Conservation (phyloP, 2,888 invertebrate species). For the Acanthacorydalis orientalis region DNA sequence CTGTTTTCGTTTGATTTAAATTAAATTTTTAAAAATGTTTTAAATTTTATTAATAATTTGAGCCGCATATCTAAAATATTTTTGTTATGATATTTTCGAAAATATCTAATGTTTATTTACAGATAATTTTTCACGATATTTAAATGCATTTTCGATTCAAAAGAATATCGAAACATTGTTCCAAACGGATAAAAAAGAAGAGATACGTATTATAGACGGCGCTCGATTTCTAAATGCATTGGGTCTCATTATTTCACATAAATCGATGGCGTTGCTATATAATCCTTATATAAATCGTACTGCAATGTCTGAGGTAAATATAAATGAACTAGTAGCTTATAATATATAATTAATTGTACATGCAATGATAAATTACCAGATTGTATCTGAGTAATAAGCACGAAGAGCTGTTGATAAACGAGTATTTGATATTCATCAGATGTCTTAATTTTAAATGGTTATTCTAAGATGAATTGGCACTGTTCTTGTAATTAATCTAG, state of each 20-base stretch:
- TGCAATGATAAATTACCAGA: too few species aligned
- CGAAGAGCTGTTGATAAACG: too few species aligned
- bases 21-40: background rate
- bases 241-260: constrained; percentile 36
- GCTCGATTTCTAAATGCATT: constrained; percentile 36
- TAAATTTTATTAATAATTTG: too few species aligned
- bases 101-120: background rate
- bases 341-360: too few species aligned
- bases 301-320: constrained; percentile 30
- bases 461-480: too few species aligned
- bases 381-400: too few species aligned
- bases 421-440: too few species aligned
- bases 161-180: constrained; percentile 30
- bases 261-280: constrained; percentile 40
- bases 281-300: constrained; percentile 39
- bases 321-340: background rate
- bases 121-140: constrained; percentile 7
- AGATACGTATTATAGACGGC: constrained; percentile 34
- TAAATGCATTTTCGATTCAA: constrained; percentile 33
- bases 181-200: constrained; percentile 26
- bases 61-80: too few species aligned
- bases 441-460: too few species aligned
- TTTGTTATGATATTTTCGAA: too few species aligned
- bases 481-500: too few species aligned
- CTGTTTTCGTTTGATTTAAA: background rate